Percentiles rank a stretch among this genome's conserved stretches.
Conservation (phyloP, 2,888 invertebrate species). For the Drosophila limbata region DNA sequence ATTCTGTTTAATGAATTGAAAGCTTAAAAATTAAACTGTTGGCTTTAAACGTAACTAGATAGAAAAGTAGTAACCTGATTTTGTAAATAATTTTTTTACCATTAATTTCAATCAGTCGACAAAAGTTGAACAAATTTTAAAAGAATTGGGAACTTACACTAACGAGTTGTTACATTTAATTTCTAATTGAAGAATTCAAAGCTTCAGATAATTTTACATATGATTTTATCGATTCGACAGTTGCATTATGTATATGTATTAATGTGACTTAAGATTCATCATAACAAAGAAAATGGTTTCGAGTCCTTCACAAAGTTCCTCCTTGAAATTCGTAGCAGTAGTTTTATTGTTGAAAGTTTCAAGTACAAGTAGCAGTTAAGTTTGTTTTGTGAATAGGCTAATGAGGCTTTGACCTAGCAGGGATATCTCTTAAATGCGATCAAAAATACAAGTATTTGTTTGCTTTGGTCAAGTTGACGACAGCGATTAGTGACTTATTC, state of each 20-base stretch:
- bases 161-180: not conserved
- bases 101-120: too few species aligned
- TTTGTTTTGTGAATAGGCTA: conserved; percentile 9
- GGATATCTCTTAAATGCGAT: not conserved
- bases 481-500: conserved; percentile 46
- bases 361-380: conserved; percentile 6
- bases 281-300: not conserved
- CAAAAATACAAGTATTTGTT: conserved; percentile 6
- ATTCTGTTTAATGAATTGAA: not conserved
- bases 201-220: not conserved
- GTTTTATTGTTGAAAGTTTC: not conserved
- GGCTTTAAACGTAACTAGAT: not conserved
- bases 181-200: not conserved
- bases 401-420: conserved; percentile 6
- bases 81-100: too few species aligned
- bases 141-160: too few species aligned
- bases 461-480: conserved; percentile 10
- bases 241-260: not conserved
- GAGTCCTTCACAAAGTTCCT: not conserved
- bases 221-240: not conserved
- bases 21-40: not conserved
- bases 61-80: too few species aligned
- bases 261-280: not conserved
- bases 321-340: not conserved
- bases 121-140: too few species aligned